Conservation (phyloP, 2,888 invertebrate species). For the Apodemia zela region DNA sequence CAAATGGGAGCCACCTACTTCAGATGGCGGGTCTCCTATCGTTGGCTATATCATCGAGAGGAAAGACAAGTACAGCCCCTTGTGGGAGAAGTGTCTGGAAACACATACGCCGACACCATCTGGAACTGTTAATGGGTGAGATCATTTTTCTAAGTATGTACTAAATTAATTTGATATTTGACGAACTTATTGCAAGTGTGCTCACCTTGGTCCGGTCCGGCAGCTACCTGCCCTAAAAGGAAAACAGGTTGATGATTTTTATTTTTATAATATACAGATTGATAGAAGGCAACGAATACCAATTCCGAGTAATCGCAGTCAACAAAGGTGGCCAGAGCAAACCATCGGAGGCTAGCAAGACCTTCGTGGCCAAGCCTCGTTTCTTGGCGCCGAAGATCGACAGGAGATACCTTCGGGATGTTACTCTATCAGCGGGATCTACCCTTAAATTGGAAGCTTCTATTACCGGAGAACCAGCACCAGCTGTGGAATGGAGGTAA, state of each 20-base stretch:
- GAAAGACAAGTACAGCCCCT: conserved; percentile 94
- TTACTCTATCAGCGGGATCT: conserved; percentile 94
- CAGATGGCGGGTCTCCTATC: conserved; percentile 97
- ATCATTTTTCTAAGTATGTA: conserved; percentile 16
- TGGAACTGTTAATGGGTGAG: conserved; percentile 90
- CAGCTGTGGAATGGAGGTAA: conserved; percentile 92
- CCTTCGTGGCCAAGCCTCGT: conserved; percentile 91
- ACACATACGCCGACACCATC: conserved; percentile 86
- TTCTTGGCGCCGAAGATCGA: conserved; percentile 97
- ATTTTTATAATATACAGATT: conserved; percentile 59
- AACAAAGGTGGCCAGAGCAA: conserved; percentile 97
- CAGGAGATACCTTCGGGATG: conserved; percentile 92
- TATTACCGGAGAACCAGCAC: conserved; percentile 97
- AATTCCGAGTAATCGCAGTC: conserved; percentile 96
- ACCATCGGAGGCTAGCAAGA: conserved; percentile 93
- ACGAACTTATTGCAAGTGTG: too few relatives aligned
- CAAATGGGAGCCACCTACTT: conserved; percentile 92
- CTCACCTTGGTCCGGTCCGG: too few relatives aligned
- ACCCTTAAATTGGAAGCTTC: conserved; percentile 96
- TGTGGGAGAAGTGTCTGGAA: conserved; percentile 96
- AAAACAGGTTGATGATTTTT: background rate
- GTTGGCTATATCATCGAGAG: conserved; percentile 95
- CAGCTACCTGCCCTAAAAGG: too few relatives aligned
- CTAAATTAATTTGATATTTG: too few relatives aligned
- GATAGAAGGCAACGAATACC: conserved; percentile 97